Percentiles rank a stretch among this genome's conserved stretches.
These are phyloP conservation scores for Clarias macrocephalus DNA, from an alignment of 2,113 vertebrate species.

Conservation along the genomic window DNA sequence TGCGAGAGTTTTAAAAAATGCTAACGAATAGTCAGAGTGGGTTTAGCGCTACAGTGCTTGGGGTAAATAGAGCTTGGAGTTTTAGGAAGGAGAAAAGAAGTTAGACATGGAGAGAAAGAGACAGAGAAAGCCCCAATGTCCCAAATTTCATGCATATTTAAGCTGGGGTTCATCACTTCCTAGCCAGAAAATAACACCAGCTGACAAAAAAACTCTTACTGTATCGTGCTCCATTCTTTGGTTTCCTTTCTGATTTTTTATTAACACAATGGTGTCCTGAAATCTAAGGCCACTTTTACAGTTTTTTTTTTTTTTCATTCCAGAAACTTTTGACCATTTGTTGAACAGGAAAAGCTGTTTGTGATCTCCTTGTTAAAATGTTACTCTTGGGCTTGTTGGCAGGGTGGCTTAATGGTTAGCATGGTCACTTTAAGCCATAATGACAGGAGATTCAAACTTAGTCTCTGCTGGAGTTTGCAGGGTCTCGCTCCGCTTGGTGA, in stretches of 20 bases:
- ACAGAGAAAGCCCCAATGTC: slow-evolving; percentile 39
- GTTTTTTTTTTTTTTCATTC: neutral
- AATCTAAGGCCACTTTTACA: neutral
- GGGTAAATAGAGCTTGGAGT: slow-evolving; percentile 2
- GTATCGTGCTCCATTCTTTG: neutral
- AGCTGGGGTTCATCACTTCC: slow-evolving; percentile 17
- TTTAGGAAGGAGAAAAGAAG: slow-evolving; percentile 16
- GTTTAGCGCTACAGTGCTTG: neutral
- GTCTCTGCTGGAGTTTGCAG: too few species aligned
- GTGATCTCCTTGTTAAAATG: neutral
- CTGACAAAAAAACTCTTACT: neutral
- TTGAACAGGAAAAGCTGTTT: neutral
- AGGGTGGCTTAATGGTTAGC: too few species aligned
- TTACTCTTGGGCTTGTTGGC: neutral
- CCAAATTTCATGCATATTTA: slow-evolving; percentile 65
- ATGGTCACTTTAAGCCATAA: too few species aligned
- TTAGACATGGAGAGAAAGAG: neutral
- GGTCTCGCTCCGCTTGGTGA: too few species aligned
- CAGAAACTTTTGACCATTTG: neutral
- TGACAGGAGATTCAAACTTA: too few species aligned
- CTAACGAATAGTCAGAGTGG: neutral
- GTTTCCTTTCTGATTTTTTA: neutral
- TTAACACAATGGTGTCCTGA: neutral
- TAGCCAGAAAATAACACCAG: slow-evolving; percentile 1
- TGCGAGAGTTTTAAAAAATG: neutral